These are phyloP conservation scores for Phrynocephalus guinanensis DNA, from an alignment of 2,797 vertebrate species.

Conservation along the genomic window DNA sequence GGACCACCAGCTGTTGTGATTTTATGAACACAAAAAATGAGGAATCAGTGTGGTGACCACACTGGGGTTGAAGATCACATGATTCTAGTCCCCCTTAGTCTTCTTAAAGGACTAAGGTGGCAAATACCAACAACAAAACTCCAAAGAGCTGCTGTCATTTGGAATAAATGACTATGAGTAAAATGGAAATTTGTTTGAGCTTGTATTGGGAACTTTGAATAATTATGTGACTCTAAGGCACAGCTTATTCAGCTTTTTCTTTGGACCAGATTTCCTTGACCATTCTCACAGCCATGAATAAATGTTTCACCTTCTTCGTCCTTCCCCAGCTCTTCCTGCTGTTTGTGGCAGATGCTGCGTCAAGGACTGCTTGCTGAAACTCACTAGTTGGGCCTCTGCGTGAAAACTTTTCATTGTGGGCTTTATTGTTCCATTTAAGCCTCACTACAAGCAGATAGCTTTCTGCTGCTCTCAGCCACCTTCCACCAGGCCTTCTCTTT, in stretches of 20 bases:
- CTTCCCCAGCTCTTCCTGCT: neutral
- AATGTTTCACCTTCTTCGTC: no score
- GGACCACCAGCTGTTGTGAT: neutral
- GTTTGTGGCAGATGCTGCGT: neutral
- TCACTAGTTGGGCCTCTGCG: neutral
- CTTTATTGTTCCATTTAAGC: neutral
- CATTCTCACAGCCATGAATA: no score
- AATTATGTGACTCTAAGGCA: neutral
- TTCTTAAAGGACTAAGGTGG: neutral
- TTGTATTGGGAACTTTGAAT: conserved; percentile 41
- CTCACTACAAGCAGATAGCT: neutral
- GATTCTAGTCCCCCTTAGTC: neutral
- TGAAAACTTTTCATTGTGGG: neutral
- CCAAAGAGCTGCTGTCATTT: neutral
- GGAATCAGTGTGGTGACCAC: no score
- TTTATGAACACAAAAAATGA: neutral
- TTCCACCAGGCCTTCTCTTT: neutral
- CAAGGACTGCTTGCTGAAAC: neutral
- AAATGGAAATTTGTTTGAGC: neutral
- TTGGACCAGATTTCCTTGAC: neutral
- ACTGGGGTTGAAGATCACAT: neutral
- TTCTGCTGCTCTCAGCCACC: neutral
- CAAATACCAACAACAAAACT: neutral
- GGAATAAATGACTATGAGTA: neutral
- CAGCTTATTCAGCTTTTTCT: neutral